Conservation (phyloP, 2,113 vertebrate species). For the Junco hyemalis region DNA sequence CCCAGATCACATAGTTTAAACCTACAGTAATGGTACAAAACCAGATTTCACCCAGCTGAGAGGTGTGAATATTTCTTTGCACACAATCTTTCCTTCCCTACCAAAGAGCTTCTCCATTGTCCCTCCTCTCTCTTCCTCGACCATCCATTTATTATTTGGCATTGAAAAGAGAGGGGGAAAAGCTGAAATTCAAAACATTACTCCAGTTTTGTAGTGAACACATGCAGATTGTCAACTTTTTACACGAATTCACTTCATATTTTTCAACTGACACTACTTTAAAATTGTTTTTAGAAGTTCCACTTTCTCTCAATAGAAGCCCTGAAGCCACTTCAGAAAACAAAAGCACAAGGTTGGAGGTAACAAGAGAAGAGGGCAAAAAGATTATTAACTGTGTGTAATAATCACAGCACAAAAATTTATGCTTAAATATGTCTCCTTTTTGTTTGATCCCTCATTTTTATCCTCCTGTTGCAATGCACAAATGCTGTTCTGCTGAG, state of each 20-base stretch:
- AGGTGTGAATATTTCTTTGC: neutral
- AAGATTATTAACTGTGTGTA: neutral
- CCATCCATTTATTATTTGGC: neutral
- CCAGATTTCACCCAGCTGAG: neutral
- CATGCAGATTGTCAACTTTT: neutral
- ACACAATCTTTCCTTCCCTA: neutral
- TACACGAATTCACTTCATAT: accelerated
- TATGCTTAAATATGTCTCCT: neutral
- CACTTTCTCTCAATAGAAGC: neutral
- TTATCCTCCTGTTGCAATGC: neutral
- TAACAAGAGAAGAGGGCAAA: neutral
- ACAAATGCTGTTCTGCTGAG: neutral
- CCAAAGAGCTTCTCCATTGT: neutral
- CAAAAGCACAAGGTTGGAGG: neutral
- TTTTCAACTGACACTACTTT: neutral
- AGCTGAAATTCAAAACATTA: neutral
- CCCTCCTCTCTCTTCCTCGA: neutral
- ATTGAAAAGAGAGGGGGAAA: neutral
- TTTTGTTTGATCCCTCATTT: neutral
- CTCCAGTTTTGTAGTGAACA: neutral
- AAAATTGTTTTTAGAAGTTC: neutral
- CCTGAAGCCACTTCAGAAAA: constrained; percentile 5
- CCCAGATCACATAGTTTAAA: neutral
- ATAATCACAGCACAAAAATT: neutral
- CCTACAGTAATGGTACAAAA: neutral